phyloP scores from a whole-genome alignment of 1,140 invertebrate genomes.

The Melanaphis sacchari region DNA sequence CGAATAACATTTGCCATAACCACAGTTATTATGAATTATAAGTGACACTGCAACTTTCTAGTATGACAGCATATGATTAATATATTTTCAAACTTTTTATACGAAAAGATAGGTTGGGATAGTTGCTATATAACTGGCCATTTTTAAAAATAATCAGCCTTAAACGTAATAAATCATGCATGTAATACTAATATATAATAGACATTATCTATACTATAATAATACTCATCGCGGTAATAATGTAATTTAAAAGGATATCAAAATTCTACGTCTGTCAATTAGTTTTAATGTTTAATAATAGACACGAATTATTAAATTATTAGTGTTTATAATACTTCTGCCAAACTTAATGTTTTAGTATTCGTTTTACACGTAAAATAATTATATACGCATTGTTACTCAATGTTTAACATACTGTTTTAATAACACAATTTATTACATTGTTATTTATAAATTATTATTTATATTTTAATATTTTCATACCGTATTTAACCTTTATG shows the following conservation, averaged over 20 bases:
- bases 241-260: not conserved
- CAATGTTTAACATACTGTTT: not conserved
- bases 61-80: conserved; percentile 6
- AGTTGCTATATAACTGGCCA: not conserved
- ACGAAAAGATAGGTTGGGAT: not conserved
- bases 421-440: not conserved
- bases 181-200: not conserved
- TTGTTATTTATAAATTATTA: conserved; percentile 12
- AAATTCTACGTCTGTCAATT: not conserved
- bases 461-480: conserved; percentile 6
- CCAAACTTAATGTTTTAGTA: not conserved
- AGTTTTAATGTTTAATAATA: not conserved
- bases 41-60: not conserved
- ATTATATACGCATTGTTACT: not conserved
- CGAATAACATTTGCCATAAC: not conserved
- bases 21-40: not conserved
- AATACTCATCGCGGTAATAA: not conserved
- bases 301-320: not conserved
- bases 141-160: not conserved
- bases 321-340: not conserved
- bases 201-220: not conserved
- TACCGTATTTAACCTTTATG: not conserved
- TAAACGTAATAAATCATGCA: not conserved
- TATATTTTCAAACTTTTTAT: not conserved
- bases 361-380: not conserved